Evolutionary conservation across 2,888 invertebrate genomes (phyloP), one percentile per base, ranked within the genome.

Genomic region (Sminthurides aquaticus): DNA sequence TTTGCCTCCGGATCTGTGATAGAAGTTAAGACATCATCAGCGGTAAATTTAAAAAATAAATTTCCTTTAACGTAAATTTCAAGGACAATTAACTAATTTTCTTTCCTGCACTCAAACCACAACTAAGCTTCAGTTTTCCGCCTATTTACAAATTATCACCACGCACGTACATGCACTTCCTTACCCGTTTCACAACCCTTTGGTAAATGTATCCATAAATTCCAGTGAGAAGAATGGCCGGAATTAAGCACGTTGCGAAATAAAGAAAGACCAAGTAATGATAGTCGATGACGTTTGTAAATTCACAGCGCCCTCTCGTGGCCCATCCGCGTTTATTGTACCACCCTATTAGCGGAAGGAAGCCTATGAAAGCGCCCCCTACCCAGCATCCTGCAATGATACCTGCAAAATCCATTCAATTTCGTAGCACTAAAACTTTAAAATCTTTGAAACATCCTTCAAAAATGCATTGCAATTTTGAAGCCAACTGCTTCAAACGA

Each of bases 281-380:
- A 80, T 91, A 90, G 79, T 91, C 90, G 88, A 94, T 92, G 63
- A 94, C 91, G 76, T 87, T 84, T n/a, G 89, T 87, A 80, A 93
- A 94, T 76, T 87, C 85, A 79, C 93, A 93, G 69, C 84, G 82
- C 43, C 84, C 83, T 69, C 81, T 78, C 48, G 76, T 75, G 49
- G 80, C 79, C 48, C 79, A 77, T 48, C 76, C 77, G 0, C 74
- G 74, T 48, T 84, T 83, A 1, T 85, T 84, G 78, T 91, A 87
- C 91, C 92, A 92, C 20, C 92, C 92, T 76, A 91, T 84, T 25
- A 92, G 81, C 0, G 92, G 92, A 57, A 92, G 81, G 70, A 91
- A 86, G 0, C 92, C 92, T 2, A 92, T 87, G 11, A 88, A 79
- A 0, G 85, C 83, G 0, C 92, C 92, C 1, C 89, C 85, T 60